These are phyloP conservation scores for Phytoseiulus persimilis DNA, from an alignment of 2,888 invertebrate species.

Conservation along the genomic window DNA sequence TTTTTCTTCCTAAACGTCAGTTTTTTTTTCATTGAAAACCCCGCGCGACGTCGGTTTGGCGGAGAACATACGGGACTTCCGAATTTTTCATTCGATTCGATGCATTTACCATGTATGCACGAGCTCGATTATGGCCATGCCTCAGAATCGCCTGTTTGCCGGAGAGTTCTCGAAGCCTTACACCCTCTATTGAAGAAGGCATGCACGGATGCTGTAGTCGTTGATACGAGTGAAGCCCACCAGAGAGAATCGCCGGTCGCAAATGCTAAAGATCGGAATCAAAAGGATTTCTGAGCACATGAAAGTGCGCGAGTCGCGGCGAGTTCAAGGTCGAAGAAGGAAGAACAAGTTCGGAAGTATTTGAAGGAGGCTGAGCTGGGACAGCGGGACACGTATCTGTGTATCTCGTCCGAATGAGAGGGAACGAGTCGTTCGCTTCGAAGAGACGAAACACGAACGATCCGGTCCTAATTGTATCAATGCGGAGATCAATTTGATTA, in stretches of 20 bases:
- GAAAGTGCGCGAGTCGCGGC: neutral
- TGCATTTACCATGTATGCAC: neutral
- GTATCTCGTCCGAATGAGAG: neutral
- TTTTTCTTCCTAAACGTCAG: too few species aligned
- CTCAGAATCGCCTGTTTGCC: neutral
- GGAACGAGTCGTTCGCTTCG: neutral
- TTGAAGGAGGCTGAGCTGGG: neutral
- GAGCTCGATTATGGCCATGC: neutral
- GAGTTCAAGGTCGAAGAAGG: neutral
- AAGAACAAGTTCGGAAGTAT: neutral
- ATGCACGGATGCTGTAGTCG: neutral
- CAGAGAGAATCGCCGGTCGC: neutral
- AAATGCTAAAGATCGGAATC: neutral
- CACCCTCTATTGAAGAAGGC: neutral
- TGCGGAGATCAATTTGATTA: neutral
- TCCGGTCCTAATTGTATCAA: neutral
- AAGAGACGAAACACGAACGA: neutral
- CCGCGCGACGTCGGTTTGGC: too few species aligned
- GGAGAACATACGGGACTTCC: too few species aligned
- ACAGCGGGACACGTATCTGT: neutral
- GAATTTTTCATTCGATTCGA: too few species aligned
- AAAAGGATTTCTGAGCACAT: neutral
- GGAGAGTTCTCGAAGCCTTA: neutral
- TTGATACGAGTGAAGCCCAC: neutral
- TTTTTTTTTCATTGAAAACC: too few species aligned